Percentiles rank a stretch among this genome's conserved stretches.
Evolutionary conservation across 2,113 vertebrate species (phyloP).

Genomic region (Forbesichthys papilliferus): DNA sequence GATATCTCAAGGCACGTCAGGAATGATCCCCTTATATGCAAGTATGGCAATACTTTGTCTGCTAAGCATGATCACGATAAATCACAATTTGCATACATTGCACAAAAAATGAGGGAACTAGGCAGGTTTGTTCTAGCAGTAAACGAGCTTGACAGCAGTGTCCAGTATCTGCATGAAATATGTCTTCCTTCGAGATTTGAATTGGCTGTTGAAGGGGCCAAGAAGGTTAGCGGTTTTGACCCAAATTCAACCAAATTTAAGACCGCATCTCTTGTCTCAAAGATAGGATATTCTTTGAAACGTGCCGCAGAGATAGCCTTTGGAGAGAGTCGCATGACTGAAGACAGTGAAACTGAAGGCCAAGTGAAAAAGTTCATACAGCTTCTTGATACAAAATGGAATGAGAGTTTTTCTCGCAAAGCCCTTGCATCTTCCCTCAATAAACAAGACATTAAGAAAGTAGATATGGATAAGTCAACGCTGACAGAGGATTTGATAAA

Average conservation of each 20-base stretch:
- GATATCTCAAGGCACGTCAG: constrained; percentile 61
- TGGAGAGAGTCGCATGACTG: constrained; percentile 69
- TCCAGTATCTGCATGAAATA: constrained; percentile 69
- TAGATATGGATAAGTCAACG: constrained; percentile 57
- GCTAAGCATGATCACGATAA: constrained; percentile 65
- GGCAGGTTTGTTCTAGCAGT: constrained; percentile 67
- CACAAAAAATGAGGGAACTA: constrained; percentile 72
- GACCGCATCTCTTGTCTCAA: constrained; percentile 63
- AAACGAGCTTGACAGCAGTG: constrained; percentile 60
- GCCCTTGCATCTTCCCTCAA: constrained; percentile 23
- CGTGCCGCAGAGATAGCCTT: constrained; percentile 72
- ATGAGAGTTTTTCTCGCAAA: constrained; percentile 58
- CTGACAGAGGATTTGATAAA: constrained; percentile 67
- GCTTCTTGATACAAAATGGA: constrained; percentile 71
- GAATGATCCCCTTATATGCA: constrained; percentile 71
- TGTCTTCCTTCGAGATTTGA: constrained; percentile 65
- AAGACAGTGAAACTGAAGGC: constrained; percentile 61
- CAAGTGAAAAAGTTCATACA: constrained; percentile 66
- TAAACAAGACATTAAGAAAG: constrained; percentile 47
- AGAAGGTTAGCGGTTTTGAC: constrained; percentile 66
- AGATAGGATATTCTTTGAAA: constrained; percentile 70
- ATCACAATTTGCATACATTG: constrained; percentile 71
- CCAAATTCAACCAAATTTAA: constrained; percentile 62
- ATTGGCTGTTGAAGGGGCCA: constrained; percentile 69
- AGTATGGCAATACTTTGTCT: constrained; percentile 66